phyloP scores from a whole-genome alignment of 2,888 invertebrate species.

The Hedya salicella region DNA sequence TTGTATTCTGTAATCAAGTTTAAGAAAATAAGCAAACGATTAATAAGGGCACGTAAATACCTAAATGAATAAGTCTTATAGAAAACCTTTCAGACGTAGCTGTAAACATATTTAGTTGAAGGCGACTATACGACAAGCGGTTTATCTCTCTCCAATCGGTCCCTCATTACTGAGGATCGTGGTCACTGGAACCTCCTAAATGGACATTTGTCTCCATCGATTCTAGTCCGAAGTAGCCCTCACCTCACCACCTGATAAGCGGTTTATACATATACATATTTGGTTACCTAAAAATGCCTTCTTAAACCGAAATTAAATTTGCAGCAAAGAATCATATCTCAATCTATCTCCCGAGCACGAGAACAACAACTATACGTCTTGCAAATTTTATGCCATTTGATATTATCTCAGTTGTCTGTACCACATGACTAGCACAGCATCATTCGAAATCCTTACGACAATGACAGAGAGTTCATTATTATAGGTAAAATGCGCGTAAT shows the following conservation, averaged over 20 bases:
- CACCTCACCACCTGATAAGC: too few relatives aligned
- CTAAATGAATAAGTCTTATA: too few relatives aligned
- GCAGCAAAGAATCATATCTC: constrained; percentile 26
- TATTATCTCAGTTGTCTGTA: constrained; percentile 25
- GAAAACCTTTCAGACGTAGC: too few relatives aligned
- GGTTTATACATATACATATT: neutral
- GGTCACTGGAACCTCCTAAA: too few relatives aligned
- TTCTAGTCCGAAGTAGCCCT: too few relatives aligned
- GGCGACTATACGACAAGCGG: too few relatives aligned
- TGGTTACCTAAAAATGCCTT: neutral
- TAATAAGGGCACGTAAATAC: too few relatives aligned
- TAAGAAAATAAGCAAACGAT: neutral
- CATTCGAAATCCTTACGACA: neutral
- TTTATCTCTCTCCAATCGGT: too few relatives aligned
- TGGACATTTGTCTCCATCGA: too few relatives aligned
- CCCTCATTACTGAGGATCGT: too few relatives aligned
- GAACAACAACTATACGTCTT: constrained; percentile 23
- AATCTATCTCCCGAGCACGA: constrained; percentile 26
- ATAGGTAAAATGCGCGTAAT: neutral
- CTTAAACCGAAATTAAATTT: constrained; percentile 5
- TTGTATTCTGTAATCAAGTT: neutral
- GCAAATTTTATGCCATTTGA: constrained; percentile 40
- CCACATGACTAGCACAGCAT: neutral
- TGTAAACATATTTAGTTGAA: too few relatives aligned
- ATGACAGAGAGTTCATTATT: neutral